These are phyloP conservation scores for Nebria brevicollis DNA, from an alignment of 2,888 invertebrate genomes.

Conservation along the genomic window DNA sequence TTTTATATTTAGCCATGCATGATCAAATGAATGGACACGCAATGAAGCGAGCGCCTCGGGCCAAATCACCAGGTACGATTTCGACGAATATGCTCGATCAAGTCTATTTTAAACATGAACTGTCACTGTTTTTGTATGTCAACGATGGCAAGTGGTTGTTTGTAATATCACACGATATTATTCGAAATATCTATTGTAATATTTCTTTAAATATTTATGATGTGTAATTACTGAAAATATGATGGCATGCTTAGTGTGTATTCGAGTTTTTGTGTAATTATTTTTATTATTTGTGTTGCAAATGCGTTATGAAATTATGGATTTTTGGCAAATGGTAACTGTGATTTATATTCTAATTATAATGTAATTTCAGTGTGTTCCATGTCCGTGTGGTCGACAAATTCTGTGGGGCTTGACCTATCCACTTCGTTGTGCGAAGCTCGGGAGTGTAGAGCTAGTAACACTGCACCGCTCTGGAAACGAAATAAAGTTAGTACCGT, in stretches of 20 bases:
- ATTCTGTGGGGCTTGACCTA: constrained; percentile 67
- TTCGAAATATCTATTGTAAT: background rate
- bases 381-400: constrained; percentile 80
- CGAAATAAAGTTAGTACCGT: constrained; percentile 15
- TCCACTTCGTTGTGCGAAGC: constrained; percentile 54
- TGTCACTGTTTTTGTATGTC: constrained; percentile 43
- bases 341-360: background rate
- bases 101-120: constrained; percentile 21
- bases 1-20: background rate
- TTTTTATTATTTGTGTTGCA: background rate
- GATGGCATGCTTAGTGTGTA: background rate
- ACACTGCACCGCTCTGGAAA: constrained; percentile 36
- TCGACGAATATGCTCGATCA: constrained; percentile 22
- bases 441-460: constrained; percentile 34
- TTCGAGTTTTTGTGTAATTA: constrained; percentile 28
- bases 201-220: background rate
- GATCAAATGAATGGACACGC: background rate
- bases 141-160: constrained; percentile 43
- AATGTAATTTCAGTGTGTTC: constrained; percentile 28
- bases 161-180: background rate
- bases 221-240: constrained; percentile 22
- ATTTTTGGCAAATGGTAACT: background rate
- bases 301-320: background rate
- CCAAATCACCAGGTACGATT: background rate
- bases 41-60: background rate